Conservation (phyloP, 2,113 vertebrate species). For the Cebidichthys violaceus region DNA sequence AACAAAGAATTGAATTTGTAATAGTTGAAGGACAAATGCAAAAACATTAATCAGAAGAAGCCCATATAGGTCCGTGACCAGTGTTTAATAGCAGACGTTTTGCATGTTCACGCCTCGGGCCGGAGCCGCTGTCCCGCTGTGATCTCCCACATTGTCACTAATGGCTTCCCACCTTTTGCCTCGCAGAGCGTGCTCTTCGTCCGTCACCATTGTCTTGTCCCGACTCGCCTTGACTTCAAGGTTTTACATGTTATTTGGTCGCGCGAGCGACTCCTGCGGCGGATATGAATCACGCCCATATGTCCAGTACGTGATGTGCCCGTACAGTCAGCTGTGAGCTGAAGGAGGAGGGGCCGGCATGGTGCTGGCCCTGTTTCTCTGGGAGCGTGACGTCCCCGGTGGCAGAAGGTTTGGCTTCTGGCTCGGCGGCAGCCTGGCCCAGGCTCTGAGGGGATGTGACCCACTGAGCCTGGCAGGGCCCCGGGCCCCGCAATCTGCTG, state of each 20-base stretch:
- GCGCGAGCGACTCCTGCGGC: conserved; percentile 37
- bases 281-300: conserved; percentile 74
- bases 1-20: too few species aligned
- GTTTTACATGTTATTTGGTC: conserved; percentile 27
- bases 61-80: neutral
- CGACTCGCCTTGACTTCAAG: conserved; percentile 18
- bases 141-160: neutral
- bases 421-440: conserved; percentile 48
- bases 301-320: conserved; percentile 69
- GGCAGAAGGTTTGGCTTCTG: conserved; percentile 65
- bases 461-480: conserved; percentile 76
- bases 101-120: neutral
- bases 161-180: conserved; percentile 6
- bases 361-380: conserved; percentile 50
- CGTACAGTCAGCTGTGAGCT: conserved; percentile 44
- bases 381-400: conserved; percentile 67
- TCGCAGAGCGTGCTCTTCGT: neutral
- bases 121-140: conserved; percentile 10
- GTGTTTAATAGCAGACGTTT: neutral
- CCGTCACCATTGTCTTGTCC: neutral
- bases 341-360: conserved; percentile 49
- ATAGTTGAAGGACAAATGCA: neutral
- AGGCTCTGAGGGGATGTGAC: conserved; percentile 79
- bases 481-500: conserved; percentile 75
- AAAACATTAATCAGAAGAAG: neutral